Evolutionary conservation across 2,113 vertebrate genomes (phyloP).

Genomic region (Platysternon megacephalum): DNA sequence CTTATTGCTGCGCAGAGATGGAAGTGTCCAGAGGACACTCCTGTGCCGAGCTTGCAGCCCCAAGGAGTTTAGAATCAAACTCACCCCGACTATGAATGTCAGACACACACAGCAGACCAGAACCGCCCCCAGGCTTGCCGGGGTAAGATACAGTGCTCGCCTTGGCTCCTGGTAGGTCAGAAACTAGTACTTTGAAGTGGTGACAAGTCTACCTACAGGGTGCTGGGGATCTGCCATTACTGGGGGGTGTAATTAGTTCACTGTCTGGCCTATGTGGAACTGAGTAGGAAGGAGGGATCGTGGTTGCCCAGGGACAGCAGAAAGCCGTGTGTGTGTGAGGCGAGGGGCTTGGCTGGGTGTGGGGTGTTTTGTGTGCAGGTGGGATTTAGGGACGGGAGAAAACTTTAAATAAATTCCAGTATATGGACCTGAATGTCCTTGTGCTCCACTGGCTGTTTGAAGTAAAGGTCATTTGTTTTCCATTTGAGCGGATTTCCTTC

Average conservation of each 20-base stretch:
- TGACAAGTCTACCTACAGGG: not conserved
- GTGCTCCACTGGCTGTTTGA: not conserved
- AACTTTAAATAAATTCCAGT: not conserved
- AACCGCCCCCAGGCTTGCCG: not conserved
- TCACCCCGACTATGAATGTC: not conserved
- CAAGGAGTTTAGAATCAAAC: not conserved
- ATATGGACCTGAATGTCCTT: not conserved
- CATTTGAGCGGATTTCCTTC: rapidly evolving
- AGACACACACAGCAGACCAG: rapidly evolving
- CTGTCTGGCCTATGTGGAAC: not conserved
- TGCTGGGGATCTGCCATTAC: not conserved
- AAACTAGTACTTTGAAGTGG: not conserved
- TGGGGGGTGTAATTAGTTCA: not conserved
- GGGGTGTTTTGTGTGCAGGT: not conserved
- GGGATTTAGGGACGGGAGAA: not conserved
- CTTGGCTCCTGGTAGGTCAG: not conserved
- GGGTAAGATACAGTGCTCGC: rapidly evolving
- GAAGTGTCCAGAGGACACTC: not conserved
- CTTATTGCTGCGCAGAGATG: not conserved
- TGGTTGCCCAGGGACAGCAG: not conserved
- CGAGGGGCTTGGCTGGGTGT: not conserved
- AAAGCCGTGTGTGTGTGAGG: too few relatives aligned
- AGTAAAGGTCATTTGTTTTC: not conserved
- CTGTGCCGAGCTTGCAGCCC: not conserved
- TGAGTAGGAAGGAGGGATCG: too few relatives aligned